Percentiles rank a stretch among this genome's conserved stretches.
phyloP scores from a whole-genome alignment of 2,113 vertebrate species.

The Archilochus colubris region DNA sequence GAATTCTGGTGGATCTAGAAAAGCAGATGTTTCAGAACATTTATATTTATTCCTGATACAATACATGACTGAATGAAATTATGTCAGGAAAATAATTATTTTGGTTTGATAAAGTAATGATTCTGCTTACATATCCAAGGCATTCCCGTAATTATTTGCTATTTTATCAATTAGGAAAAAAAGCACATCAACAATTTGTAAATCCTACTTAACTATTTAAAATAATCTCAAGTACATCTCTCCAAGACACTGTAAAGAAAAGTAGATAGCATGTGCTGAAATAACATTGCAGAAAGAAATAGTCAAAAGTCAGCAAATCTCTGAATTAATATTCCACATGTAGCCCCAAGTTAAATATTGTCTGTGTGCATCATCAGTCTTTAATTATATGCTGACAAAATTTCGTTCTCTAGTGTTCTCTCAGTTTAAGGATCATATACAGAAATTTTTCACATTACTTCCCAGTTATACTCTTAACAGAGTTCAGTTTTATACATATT shows the following conservation, averaged over 20 bases:
- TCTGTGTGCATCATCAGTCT: background rate
- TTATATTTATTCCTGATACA: background rate
- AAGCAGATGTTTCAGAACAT: background rate
- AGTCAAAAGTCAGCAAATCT: background rate
- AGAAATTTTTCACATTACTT: background rate
- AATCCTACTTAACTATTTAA: background rate
- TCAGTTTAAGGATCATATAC: background rate
- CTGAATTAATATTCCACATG: background rate
- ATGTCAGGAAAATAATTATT: background rate
- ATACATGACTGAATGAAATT: background rate
- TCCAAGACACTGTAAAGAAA: background rate
- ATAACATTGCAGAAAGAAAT: background rate
- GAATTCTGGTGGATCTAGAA: background rate
- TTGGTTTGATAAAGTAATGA: background rate
- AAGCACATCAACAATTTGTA: background rate
- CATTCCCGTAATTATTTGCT: background rate
- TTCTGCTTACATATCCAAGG: background rate
- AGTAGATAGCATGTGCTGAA: background rate
- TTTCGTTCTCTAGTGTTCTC: background rate
- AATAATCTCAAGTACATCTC: background rate
- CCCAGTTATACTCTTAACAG: background rate
- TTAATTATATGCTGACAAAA: background rate
- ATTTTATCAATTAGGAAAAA: background rate
- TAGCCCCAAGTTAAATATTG: background rate
- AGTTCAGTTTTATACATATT: background rate